Evolutionary conservation across 2,888 invertebrate genomes (phyloP).

Genomic region (Calameuta pallipes): DNA sequence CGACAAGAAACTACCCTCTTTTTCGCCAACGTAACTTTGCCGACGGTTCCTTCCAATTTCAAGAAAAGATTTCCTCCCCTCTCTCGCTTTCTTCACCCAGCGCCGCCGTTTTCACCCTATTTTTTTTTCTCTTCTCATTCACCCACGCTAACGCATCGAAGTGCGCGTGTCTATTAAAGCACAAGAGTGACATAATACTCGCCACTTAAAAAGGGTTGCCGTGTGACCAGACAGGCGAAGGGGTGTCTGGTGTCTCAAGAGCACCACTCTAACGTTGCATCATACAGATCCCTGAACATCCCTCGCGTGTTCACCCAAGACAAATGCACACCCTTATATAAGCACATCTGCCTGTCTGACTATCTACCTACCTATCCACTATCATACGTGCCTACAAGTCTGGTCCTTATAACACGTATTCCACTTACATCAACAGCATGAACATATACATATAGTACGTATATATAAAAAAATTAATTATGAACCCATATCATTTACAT

Average conservation of each 20-base stretch:
- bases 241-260: conserved; percentile 61
- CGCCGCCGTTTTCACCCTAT: too few species aligned
- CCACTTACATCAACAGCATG: background rate
- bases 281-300: conserved; percentile 30
- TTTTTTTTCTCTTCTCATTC: conserved; percentile 7
- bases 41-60: background rate
- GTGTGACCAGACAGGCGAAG: conserved; percentile 55
- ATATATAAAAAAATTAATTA: too few species aligned
- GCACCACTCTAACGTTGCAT: conserved; percentile 50
- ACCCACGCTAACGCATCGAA: conserved; percentile 22
- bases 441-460: background rate
- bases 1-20: conserved; percentile 8
- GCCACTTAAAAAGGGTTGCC: conserved; percentile 50
- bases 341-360: background rate
- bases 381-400: background rate
- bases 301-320: conserved; percentile 8
- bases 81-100: background rate
- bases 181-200: conserved; percentile 57
- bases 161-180: conserved; percentile 57
- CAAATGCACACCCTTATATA: background rate
- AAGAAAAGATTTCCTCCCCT: too few species aligned
- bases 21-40: conserved; percentile 6
- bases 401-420: background rate
- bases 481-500: background rate
- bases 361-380: background rate